Evolutionary conservation across 2,113 vertebrate species (phyloP).

Genomic region (Sterrhoptilus dennistouni): DNA sequence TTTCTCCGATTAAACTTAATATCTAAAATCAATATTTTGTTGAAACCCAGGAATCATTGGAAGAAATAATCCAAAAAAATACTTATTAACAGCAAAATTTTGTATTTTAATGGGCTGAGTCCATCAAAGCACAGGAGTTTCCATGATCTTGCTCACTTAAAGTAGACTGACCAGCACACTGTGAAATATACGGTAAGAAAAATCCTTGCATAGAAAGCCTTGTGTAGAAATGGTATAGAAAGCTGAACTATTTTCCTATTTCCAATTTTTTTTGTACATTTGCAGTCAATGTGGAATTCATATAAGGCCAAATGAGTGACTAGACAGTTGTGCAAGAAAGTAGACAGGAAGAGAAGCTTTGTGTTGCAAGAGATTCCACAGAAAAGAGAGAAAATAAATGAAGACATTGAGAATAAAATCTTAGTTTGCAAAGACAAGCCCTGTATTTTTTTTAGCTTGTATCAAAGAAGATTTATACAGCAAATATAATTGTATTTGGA

Average conservation of each 20-base stretch:
- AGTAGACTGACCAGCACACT: not conserved
- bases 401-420: not conserved
- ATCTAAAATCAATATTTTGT: not conserved
- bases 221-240: not conserved
- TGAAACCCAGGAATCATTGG: not conserved
- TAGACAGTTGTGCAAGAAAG: not conserved
- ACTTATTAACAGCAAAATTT: not conserved
- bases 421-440: not conserved
- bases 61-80: not conserved
- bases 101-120: not conserved
- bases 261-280: not conserved
- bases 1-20: not conserved
- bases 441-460: not conserved
- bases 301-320: not conserved
- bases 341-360: not conserved
- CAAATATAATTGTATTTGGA: slow-evolving; percentile 19
- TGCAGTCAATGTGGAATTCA: not conserved
- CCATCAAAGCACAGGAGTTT: not conserved
- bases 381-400: not conserved
- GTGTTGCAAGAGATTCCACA: not conserved
- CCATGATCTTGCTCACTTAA: not conserved
- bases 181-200: not conserved
- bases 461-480: not conserved
- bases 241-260: not conserved
- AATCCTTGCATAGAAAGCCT: not conserved